These are phyloP conservation scores for Marisa cornuarietis DNA, from an alignment of 1,140 invertebrate genomes.

Conservation along the genomic window DNA sequence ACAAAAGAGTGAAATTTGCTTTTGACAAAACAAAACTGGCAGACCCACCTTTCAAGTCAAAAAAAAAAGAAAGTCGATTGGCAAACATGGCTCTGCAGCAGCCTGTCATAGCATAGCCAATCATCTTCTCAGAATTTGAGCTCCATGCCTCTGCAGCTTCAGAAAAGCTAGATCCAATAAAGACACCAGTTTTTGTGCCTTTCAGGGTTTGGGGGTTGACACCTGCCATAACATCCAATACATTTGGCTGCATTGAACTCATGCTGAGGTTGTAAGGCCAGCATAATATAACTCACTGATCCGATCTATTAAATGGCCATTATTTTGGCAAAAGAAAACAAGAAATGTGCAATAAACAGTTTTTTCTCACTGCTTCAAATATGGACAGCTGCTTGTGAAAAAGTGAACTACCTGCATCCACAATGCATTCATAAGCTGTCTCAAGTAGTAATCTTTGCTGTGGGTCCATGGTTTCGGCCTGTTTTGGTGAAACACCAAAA, in stretches of 20 bases:
- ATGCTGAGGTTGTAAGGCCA: too few relatives aligned
- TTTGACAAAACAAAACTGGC: not conserved
- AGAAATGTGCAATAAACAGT: not conserved
- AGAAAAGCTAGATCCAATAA: conserved; percentile 85
- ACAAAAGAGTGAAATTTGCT: too few relatives aligned
- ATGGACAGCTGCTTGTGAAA: conserved; percentile 73
- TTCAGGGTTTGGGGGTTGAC: conserved; percentile 82
- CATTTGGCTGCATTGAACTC: too few relatives aligned
- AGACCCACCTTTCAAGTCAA: conserved; percentile 80
- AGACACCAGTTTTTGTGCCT: conserved; percentile 89
- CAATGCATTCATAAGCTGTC: conserved; percentile 91
- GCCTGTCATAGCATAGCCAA: conserved; percentile 92
- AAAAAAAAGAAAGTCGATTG: conserved; percentile 94
- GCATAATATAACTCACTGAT: too few relatives aligned
- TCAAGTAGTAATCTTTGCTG: conserved; percentile 91
- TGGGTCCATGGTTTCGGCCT: conserved; percentile 95
- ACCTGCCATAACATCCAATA: conserved; percentile 66
- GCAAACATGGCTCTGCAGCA: conserved; percentile 95
- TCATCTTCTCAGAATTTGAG: conserved; percentile 71
- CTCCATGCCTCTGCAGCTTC: conserved; percentile 86
- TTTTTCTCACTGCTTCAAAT: conserved; percentile 76
- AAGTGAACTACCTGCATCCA: conserved; percentile 85
- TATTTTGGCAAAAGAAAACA: not conserved
- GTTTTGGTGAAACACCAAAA: conserved; percentile 91
- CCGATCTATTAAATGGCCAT: too few relatives aligned